A percentile compares a stretch with the other conserved stretches of the same genome.
Conservation (phyloP, 2,797 vertebrate species). For the Neomorphus geoffroyi region DNA sequence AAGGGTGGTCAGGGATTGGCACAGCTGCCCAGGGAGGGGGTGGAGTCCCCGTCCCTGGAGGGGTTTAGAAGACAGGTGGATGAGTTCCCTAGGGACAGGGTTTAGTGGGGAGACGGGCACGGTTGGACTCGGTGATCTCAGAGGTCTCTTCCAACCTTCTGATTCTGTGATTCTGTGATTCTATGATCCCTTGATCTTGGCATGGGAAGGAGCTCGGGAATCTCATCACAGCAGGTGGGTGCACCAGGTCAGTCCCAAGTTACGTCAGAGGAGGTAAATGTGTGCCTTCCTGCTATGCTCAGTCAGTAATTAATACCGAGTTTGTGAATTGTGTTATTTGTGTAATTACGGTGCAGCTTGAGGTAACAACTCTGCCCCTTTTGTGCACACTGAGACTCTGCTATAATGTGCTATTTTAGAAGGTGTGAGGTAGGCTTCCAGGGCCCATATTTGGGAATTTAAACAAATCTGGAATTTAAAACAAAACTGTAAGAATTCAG, state of each 20-base stretch:
- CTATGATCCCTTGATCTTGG: no score
- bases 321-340: not conserved
- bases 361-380: conserved; percentile 6
- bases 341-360: not conserved
- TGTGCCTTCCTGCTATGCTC: not conserved
- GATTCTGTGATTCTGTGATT: no score
- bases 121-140: no score
- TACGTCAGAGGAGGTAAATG: not conserved
- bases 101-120: no score
- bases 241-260: not conserved
- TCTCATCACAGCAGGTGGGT: not conserved
- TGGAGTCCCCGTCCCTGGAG: no score
- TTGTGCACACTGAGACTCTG: not conserved
- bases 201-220: not conserved
- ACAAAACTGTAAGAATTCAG: not conserved
- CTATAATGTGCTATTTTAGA: not conserved
- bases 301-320: not conserved
- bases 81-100: no score
- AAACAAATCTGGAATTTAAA: no score
- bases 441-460: not conserved
- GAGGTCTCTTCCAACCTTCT: no score
- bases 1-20: no score
- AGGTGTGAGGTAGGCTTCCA: fast-evolving
- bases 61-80: no score
- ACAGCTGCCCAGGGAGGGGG: no score